phyloP scores from a whole-genome alignment of 1,140 invertebrate species.

The Heterodera schachtii region DNA sequence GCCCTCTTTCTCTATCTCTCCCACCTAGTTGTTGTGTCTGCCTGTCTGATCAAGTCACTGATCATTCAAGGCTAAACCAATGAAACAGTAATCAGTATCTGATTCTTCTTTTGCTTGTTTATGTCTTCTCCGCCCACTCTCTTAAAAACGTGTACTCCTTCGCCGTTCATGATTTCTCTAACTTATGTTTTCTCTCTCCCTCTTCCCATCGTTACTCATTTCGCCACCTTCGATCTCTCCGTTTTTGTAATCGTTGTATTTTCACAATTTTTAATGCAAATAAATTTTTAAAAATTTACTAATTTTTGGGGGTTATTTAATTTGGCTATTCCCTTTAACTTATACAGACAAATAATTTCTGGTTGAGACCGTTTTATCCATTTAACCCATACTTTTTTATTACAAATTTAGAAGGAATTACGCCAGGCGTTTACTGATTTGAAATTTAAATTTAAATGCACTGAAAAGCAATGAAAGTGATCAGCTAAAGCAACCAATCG shows the following conservation, averaged over 20 bases:
- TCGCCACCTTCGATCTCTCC: not conserved
- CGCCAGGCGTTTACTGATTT: no score
- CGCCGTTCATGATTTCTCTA: not conserved
- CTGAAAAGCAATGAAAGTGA: no score
- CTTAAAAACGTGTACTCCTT: conserved; percentile 11
- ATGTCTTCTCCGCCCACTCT: not conserved
- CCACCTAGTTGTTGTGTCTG: not conserved
- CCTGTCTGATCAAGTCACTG: not conserved
- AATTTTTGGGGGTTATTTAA: no score
- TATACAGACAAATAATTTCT: no score
- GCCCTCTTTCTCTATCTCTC: not conserved
- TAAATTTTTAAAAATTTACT: not conserved
- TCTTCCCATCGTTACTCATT: not conserved
- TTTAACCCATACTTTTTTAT: no score
- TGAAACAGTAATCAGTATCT: conserved; percentile 11
- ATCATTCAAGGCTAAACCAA: not conserved
- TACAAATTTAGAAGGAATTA: no score
- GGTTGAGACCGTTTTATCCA: no score
- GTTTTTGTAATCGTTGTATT: not conserved
- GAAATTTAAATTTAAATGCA: no score
- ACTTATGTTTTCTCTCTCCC: not conserved
- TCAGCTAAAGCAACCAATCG: no score
- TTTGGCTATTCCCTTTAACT: no score
- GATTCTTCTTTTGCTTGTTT: not conserved
- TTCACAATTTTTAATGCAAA: not conserved